phyloP scores from a whole-genome alignment of 2,797 vertebrate species.

The Typhlichthys subterraneus region DNA sequence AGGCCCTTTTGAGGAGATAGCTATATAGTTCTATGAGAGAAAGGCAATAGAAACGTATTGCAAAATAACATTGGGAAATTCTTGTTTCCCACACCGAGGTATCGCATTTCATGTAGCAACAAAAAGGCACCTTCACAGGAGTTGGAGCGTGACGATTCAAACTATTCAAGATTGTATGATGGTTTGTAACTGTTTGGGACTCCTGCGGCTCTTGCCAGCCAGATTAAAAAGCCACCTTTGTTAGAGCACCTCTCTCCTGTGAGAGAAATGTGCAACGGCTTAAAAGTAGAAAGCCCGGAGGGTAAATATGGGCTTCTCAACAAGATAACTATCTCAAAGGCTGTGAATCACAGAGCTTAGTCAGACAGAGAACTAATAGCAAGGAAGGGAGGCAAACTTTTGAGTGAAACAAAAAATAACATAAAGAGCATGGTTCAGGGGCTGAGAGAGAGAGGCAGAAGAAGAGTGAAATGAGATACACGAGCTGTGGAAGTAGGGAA shows the following conservation, averaged over 20 bases:
- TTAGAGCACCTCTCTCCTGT: constrained; percentile 51
- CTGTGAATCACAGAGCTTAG: constrained; percentile 67
- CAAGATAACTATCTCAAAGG: constrained; percentile 71
- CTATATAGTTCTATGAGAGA: too few species aligned
- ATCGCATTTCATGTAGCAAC: constrained; percentile 22
- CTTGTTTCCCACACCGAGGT: neutral
- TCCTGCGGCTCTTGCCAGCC: constrained; percentile 21
- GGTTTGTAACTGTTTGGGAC: constrained; percentile 42
- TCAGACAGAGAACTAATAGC: constrained; percentile 60
- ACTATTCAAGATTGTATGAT: constrained; percentile 33
- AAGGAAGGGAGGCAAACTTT: constrained; percentile 33
- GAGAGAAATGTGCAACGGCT: constrained; percentile 55
- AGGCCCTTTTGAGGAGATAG: neutral
- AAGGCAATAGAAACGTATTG: neutral
- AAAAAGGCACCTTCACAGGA: constrained; percentile 34
- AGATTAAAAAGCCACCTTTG: constrained; percentile 61
- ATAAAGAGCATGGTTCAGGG: constrained; percentile 4
- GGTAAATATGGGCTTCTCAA: constrained; percentile 56
- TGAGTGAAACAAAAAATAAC: constrained; percentile 24
- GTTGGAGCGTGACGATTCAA: constrained; percentile 41
- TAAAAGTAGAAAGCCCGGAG: constrained; percentile 46
- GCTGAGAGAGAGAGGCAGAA: constrained; percentile 10
- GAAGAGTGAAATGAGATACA: neutral
- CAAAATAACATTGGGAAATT: neutral
- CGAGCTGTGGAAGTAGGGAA: constrained; percentile 2